These are phyloP conservation scores for Druon quercuslanigerum DNA, from an alignment of 1,140 invertebrate species.

Conservation along the genomic window DNA sequence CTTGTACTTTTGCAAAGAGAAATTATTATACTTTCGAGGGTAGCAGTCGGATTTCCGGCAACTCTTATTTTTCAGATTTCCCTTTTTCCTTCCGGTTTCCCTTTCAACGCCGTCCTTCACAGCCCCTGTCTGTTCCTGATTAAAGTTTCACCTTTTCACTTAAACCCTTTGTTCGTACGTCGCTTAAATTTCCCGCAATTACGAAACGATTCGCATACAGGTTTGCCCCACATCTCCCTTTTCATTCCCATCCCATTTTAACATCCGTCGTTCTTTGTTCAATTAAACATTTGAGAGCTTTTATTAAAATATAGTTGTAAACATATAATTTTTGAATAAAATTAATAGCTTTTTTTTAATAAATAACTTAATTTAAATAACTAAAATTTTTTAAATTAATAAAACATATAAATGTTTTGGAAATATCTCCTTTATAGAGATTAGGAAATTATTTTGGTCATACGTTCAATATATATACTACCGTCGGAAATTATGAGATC, in stretches of 20 bases:
- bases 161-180: background rate
- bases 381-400: no score
- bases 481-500: no score
- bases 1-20: no score
- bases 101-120: background rate
- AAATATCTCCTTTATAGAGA: no score
- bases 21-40: no score
- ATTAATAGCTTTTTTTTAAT: no score
- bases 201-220: conserved; percentile 21
- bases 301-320: background rate
- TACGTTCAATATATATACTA: no score
- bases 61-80: background rate
- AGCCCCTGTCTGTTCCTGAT: background rate
- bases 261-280: background rate
- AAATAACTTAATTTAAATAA: no score
- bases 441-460: no score
- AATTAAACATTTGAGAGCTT: background rate
- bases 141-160: conserved; percentile 17
- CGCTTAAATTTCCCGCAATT: conserved; percentile 8
- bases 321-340: no score
- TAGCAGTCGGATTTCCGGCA: no score
- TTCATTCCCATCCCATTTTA: conserved; percentile 4
- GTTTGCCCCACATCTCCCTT: conserved; percentile 11
- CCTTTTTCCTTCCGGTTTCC: background rate
- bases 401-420: no score